phyloP scores from a whole-genome alignment of 2,888 invertebrate species.

The Panorpa germanica region DNA sequence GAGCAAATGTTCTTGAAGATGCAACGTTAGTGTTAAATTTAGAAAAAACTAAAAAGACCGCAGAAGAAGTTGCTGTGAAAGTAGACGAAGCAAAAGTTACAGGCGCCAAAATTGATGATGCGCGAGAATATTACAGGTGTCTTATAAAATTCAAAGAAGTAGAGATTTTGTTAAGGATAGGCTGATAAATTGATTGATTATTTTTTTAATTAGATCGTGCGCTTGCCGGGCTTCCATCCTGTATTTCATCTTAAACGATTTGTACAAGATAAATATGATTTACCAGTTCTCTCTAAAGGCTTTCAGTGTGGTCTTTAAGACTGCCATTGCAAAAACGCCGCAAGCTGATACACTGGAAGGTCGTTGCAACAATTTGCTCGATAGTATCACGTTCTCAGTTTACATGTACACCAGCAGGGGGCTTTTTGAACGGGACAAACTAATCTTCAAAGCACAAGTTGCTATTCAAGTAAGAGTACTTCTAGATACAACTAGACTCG shows the following conservation, averaged over 20 bases:
- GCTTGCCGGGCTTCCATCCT: slow-evolving; percentile 76
- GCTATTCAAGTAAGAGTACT: slow-evolving; percentile 60
- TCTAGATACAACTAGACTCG: too few relatives aligned
- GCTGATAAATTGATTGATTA: not conserved
- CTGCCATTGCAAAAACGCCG: slow-evolving; percentile 55
- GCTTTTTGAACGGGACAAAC: slow-evolving; percentile 80
- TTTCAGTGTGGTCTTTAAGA: slow-evolving; percentile 80
- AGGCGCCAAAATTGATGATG: slow-evolving; percentile 75
- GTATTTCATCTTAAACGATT: slow-evolving; percentile 84
- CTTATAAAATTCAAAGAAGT: too few relatives aligned
- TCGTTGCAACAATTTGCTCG: slow-evolving; percentile 59
- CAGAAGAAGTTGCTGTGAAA: slow-evolving; percentile 75
- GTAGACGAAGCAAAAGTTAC: slow-evolving; percentile 79
- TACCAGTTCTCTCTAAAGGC: slow-evolving; percentile 94
- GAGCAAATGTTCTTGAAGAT: slow-evolving; percentile 82
- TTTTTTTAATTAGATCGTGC: slow-evolving; percentile 40
- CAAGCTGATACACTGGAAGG: slow-evolving; percentile 45
- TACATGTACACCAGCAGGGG: slow-evolving; percentile 81
- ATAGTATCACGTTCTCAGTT: slow-evolving; percentile 73
- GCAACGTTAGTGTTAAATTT: slow-evolving; percentile 79
- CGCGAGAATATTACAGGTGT: slow-evolving; percentile 67
- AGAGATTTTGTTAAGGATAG: too few relatives aligned
- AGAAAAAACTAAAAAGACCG: slow-evolving; percentile 84
- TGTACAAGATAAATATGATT: slow-evolving; percentile 83
- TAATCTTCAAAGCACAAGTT: slow-evolving; percentile 80